Evolutionary conservation across 2,888 invertebrate genomes (phyloP).

Genomic region (Bimastos eiseni): DNA sequence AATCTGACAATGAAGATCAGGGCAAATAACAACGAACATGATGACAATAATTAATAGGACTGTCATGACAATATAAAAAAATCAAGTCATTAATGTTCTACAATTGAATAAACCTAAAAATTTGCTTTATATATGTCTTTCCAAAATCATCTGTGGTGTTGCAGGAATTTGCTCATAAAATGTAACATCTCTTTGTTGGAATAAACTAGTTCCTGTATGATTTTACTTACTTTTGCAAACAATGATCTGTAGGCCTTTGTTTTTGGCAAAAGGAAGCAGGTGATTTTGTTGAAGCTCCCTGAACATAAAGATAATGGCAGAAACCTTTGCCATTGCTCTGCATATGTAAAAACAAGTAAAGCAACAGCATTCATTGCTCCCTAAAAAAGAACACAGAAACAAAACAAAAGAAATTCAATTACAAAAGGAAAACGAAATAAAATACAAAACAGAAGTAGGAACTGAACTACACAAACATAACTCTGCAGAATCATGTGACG

Average conservation of each 20-base stretch:
- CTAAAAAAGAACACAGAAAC: slow-evolving; percentile 43
- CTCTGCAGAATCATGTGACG: too few species aligned
- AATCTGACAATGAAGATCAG: too few species aligned
- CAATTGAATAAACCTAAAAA: background rate
- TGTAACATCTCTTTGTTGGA: background rate
- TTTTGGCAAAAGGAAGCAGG: slow-evolving; percentile 52
- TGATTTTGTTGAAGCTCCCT: slow-evolving; percentile 44
- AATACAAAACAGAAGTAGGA: background rate
- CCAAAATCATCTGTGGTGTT: background rate
- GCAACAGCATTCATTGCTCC: slow-evolving; percentile 51
- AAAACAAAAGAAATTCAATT: background rate
- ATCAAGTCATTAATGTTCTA: background rate
- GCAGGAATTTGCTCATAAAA: background rate
- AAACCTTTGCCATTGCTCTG: slow-evolving; percentile 41
- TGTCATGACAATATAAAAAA: background rate
- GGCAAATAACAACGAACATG: background rate
- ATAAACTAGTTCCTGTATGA: background rate
- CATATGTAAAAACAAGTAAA: slow-evolving; percentile 49
- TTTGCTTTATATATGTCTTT: background rate
- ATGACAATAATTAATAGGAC: background rate
- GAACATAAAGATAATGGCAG: slow-evolving; percentile 51
- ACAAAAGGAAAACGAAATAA: background rate
- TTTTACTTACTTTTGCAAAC: slow-evolving; percentile 34
- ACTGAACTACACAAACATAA: background rate
- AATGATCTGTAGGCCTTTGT: slow-evolving; percentile 54